These are phyloP conservation scores for Ophion costatus DNA, from an alignment of 2,888 invertebrate species.

Conservation along the genomic window DNA sequence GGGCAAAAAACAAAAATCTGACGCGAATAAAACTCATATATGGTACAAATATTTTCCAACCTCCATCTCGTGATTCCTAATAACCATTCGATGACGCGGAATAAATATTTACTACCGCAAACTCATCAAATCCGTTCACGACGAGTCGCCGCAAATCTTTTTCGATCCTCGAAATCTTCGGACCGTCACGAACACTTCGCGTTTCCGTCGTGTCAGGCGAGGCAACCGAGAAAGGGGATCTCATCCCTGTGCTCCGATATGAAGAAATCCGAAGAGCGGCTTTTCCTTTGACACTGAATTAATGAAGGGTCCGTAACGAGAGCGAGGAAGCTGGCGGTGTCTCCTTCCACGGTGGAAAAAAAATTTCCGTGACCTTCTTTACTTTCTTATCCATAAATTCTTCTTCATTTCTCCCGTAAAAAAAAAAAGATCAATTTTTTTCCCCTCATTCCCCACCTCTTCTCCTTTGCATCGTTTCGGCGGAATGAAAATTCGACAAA, in stretches of 20 bases:
- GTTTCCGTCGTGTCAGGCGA: background rate
- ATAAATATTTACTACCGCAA: background rate
- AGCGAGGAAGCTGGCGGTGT: slow-evolving; percentile 9
- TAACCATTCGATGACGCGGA: background rate
- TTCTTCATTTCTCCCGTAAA: background rate
- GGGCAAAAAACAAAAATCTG: background rate
- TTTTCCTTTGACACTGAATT: slow-evolving; percentile 42
- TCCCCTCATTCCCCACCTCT: background rate
- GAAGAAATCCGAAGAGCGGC: slow-evolving; percentile 44
- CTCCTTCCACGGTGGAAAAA: slow-evolving; percentile 5
- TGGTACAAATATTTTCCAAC: too few species aligned
- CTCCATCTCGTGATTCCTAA: background rate
- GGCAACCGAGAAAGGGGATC: background rate
- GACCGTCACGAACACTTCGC: background rate
- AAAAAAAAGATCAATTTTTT: slow-evolving; percentile 8
- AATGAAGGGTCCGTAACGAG: slow-evolving; percentile 66
- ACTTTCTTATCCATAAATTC: slow-evolving; percentile 19
- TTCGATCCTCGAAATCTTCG: background rate
- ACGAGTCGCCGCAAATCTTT: background rate
- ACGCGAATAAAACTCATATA: background rate
- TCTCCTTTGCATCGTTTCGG: background rate
- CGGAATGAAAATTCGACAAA: background rate
- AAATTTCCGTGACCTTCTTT: slow-evolving; percentile 9
- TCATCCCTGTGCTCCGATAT: slow-evolving; percentile 33
- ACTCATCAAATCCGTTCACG: background rate